Conservation (phyloP, 2,888 invertebrate species). For the Monopis laevigella region DNA sequence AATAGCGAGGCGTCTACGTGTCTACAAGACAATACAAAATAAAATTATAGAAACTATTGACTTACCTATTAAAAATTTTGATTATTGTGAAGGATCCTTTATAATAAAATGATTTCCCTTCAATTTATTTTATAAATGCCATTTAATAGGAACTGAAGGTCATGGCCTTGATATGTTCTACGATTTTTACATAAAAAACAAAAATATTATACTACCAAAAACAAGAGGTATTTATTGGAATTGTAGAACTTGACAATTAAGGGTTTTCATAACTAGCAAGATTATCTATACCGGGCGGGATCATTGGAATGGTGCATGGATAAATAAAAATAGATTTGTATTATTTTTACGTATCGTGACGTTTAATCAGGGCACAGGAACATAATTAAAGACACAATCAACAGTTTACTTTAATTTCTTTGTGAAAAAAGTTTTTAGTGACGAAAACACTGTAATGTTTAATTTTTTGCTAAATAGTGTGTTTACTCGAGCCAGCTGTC, state of each 20-base stretch:
- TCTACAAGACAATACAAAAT: too few species aligned
- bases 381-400: slow-evolving; percentile 23
- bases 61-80: background rate
- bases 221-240: background rate
- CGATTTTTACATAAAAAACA: slow-evolving; percentile 5
- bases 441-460: slow-evolving; percentile 68
- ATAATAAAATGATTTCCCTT: background rate
- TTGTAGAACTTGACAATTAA: background rate
- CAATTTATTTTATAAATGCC: background rate
- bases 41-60: background rate
- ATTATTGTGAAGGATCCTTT: background rate
- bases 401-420: slow-evolving; percentile 32
- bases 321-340: slow-evolving; percentile 58
- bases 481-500: slow-evolving; percentile 73
- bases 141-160: slow-evolving; percentile 1
- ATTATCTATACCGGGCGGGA: slow-evolving; percentile 34
- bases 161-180: slow-evolving; percentile 4
- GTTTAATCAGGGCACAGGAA: slow-evolving; percentile 50
- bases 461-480: slow-evolving; percentile 69
- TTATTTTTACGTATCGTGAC: slow-evolving; percentile 55
- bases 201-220: slow-evolving; percentile 4
- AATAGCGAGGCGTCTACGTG: too few species aligned
- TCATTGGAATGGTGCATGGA: slow-evolving; percentile 54
- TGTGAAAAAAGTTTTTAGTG: slow-evolving; percentile 30
- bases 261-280: slow-evolving; percentile 3